Percentiles rank a stretch among this genome's conserved stretches.
Conservation (phyloP, 2,888 invertebrate genomes). For the Monopis laevigella region DNA sequence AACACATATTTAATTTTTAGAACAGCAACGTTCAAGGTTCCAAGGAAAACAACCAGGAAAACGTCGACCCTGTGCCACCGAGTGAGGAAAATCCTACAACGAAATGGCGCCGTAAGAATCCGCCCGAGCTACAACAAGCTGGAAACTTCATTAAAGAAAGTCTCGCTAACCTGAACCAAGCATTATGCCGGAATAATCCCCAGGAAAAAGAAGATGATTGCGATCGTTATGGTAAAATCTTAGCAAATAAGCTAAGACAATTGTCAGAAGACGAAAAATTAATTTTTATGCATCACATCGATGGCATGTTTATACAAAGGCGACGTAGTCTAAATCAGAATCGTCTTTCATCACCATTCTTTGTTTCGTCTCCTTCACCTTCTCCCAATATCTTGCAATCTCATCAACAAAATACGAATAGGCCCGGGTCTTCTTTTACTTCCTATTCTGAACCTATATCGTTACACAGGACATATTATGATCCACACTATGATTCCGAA, state of each 20-base stretch:
- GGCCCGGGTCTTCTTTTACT: too few relatives aligned
- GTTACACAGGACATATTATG: too few relatives aligned
- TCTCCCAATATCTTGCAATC: too few relatives aligned
- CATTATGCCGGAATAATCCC: constrained; percentile 13
- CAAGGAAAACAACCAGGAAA: constrained; percentile 9
- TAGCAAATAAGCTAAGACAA: constrained; percentile 15
- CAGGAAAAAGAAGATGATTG: constrained; percentile 13
- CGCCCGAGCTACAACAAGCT: constrained; percentile 13
- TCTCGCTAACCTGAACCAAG: constrained; percentile 12
- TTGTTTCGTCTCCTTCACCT: too few relatives aligned
- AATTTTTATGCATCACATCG: constrained; percentile 14
- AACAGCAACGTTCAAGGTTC: too few relatives aligned
- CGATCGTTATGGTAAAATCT: constrained; percentile 14
- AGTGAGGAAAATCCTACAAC: constrained; percentile 12
- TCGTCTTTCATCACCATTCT: too few relatives aligned
- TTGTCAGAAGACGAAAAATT: constrained; percentile 12
- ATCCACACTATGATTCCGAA: too few relatives aligned
- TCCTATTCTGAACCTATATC: too few relatives aligned
- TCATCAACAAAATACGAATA: too few relatives aligned
- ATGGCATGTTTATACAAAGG: constrained; percentile 15
- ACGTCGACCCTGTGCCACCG: constrained; percentile 1
- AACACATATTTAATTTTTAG: not conserved
- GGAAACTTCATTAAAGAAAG: constrained; percentile 12
- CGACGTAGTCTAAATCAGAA: too few relatives aligned
- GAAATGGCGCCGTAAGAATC: constrained; percentile 15